phyloP scores from a whole-genome alignment of 1,140 invertebrate genomes.

The Chlorops oryzae region DNA sequence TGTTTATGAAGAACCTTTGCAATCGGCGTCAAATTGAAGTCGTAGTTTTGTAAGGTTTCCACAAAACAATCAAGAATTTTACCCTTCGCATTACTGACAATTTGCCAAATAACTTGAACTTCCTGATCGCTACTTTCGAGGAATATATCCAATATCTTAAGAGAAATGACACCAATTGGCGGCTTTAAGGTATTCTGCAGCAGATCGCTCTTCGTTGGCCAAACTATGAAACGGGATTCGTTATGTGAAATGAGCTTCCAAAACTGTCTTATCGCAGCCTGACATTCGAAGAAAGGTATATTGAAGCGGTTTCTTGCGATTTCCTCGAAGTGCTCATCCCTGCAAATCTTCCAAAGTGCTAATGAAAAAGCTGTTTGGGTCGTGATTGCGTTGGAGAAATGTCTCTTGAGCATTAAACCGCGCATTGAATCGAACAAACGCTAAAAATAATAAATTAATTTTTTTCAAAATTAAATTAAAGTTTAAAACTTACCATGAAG shows the following conservation, averaged over 20 bases:
- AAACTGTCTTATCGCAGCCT: conserved; percentile 35
- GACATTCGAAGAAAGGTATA: conserved; percentile 31
- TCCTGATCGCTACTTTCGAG: conserved; percentile 39
- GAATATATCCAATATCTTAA: conserved; percentile 38
- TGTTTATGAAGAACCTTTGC: conserved; percentile 36
- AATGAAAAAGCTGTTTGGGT: conserved; percentile 35
- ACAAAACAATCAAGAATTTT: conserved; percentile 44
- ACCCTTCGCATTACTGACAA: conserved; percentile 36
- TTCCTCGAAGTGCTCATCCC: conserved; percentile 44
- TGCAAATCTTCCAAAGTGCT: conserved; percentile 39
- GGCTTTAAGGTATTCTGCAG: conserved; percentile 27
- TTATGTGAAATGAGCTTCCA: conserved; percentile 41
- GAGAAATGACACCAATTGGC: conserved; percentile 32
- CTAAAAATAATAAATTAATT: not conserved
- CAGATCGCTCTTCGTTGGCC: conserved; percentile 30
- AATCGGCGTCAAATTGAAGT: conserved; percentile 39
- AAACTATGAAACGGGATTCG: conserved; percentile 40
- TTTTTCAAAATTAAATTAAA: not conserved
- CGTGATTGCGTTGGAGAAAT: conserved; percentile 9
- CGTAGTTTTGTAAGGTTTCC: conserved; percentile 35
- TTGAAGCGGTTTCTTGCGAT: conserved; percentile 38
- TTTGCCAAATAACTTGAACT: conserved; percentile 33
- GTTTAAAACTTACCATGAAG: conserved; percentile 27
- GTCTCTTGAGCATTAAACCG: conserved; percentile 20
- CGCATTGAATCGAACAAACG: not conserved